Evolutionary conservation across 2,888 invertebrate species (phyloP).

Genomic region (Netelia virgata): DNA sequence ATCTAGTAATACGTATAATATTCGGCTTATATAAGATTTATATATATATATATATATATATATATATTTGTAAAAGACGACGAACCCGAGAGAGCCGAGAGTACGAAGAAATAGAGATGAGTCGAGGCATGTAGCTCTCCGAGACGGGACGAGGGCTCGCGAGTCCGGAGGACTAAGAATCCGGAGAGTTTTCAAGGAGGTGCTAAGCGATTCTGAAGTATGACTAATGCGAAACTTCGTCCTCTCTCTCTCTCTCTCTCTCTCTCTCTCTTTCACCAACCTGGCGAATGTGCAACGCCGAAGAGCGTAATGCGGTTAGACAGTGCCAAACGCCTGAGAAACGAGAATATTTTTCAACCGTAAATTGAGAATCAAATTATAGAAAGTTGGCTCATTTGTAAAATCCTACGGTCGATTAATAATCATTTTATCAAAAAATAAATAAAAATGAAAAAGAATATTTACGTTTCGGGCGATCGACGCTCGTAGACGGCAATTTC

Average conservation of each 20-base stretch:
- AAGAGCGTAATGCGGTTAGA: constrained; percentile 63
- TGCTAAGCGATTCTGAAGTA: constrained; percentile 75
- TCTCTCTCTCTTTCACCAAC: not conserved
- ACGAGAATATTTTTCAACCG: not conserved
- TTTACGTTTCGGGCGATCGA: not conserved
- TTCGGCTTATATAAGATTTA: constrained; percentile 18
- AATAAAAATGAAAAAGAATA: not conserved
- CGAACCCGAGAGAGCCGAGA: constrained; percentile 41
- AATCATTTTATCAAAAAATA: not conserved
- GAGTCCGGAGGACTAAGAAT: constrained; percentile 22
- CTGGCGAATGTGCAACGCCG: constrained; percentile 24
- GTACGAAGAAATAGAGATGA: constrained; percentile 53
- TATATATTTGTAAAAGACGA: constrained; percentile 13
- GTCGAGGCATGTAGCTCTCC: constrained; percentile 10
- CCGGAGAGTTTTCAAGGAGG: constrained; percentile 52
- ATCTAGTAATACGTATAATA: constrained; percentile 14
- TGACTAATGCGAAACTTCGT: constrained; percentile 72
- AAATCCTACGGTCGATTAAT: no score
- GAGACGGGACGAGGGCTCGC: constrained; percentile 17
- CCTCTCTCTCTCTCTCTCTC: constrained; percentile 7
- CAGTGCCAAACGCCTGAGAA: constrained; percentile 47
- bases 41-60: constrained; percentile 3
- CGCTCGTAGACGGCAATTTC: not conserved
- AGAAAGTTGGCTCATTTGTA: no score
- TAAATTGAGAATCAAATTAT: no score